Evolutionary conservation across 1,140 invertebrate genomes (phyloP).

Genomic region (Orius insidiosus): DNA sequence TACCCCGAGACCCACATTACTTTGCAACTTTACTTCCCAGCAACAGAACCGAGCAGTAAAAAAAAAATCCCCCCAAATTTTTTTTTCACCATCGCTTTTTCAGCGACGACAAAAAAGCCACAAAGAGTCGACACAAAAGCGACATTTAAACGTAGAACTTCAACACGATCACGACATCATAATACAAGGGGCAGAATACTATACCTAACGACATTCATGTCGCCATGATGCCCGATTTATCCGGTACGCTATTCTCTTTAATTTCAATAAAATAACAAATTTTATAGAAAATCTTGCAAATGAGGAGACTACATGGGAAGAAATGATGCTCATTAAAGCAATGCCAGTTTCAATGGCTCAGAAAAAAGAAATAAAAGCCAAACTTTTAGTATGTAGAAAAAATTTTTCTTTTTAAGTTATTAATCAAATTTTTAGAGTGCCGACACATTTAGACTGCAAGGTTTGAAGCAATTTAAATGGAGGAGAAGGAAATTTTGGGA

Average conservation of each 20-base stretch:
- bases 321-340: conserved; percentile 68
- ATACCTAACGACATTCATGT: conserved; percentile 47
- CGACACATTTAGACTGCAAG: conserved; percentile 58
- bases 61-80: too few relatives aligned
- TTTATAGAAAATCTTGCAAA: conserved; percentile 53
- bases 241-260: too few relatives aligned
- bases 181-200: conserved; percentile 20
- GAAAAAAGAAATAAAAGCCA: conserved; percentile 58
- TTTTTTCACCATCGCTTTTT: conserved; percentile 19
- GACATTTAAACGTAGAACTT: conserved; percentile 39
- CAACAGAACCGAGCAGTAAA: conserved; percentile 45
- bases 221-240: conserved; percentile 57
- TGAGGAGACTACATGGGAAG: conserved; percentile 67
- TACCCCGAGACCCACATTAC: conserved; percentile 48
- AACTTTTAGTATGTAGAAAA: conserved; percentile 44
- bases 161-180: conserved; percentile 32
- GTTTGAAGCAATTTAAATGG: conserved; percentile 61
- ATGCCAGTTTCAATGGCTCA: conserved; percentile 66
- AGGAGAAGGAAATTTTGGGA: conserved; percentile 50
- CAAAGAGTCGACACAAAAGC: conserved; percentile 29
- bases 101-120: conserved; percentile 31
- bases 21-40: conserved; percentile 57
- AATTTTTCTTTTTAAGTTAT: not conserved
- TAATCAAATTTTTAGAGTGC: conserved; percentile 37
- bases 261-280: not conserved